A percentile compares a stretch with the other conserved stretches of the same genome.
phyloP scores from a whole-genome alignment of 2,888 invertebrate species.

The Scrobipalpa costella region DNA sequence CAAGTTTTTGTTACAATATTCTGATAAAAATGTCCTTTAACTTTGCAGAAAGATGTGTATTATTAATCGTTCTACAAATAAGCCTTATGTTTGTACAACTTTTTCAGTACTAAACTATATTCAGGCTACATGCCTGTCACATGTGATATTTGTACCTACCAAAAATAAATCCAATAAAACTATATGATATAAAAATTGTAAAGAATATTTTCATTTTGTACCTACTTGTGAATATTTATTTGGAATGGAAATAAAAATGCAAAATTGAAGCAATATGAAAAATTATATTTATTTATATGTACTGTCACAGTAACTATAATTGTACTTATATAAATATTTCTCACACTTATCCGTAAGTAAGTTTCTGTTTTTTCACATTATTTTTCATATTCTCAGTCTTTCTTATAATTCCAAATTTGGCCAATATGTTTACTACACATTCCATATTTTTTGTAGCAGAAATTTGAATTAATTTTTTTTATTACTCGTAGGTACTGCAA shows the following conservation, averaged over 20 bases:
- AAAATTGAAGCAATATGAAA: constrained; percentile 67
- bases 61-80: no score
- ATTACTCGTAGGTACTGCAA: constrained; percentile 38
- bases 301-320: constrained; percentile 68
- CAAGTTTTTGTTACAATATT: no score
- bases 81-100: no score
- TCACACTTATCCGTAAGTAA: constrained; percentile 47
- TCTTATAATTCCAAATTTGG: constrained; percentile 35
- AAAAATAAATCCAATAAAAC: no score
- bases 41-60: no score
- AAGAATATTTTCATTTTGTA: no score
- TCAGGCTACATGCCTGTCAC: no score
- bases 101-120: no score
- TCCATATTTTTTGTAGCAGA: background rate
- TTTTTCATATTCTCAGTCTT: constrained; percentile 55
- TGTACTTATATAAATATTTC: constrained; percentile 62
- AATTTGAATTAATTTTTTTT: background rate
- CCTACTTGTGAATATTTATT: no score
- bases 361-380: constrained; percentile 47
- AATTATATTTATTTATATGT: constrained; percentile 59
- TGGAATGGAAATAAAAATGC: constrained; percentile 41
- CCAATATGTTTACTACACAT: constrained; percentile 1
- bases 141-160: no score
- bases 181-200: no score
- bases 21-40: no score